Percentiles rank a stretch among this genome's conserved stretches.
These are phyloP conservation scores for Hermaeophaga mercurialis DNA, from an alignment of 2,888 invertebrate species.

Conservation along the genomic window DNA sequence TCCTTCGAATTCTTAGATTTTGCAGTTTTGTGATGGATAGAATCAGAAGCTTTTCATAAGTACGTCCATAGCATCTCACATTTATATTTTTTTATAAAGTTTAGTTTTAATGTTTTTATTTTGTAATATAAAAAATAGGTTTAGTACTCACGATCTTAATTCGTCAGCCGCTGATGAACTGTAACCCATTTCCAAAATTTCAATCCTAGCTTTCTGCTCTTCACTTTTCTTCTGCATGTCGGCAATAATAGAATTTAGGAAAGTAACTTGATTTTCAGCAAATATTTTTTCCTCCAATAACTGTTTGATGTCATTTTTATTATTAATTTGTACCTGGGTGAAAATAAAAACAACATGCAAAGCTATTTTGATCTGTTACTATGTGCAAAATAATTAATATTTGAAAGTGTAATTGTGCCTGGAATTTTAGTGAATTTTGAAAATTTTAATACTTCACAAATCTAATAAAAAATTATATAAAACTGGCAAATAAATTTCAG, in stretches of 20 bases:
- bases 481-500: background rate
- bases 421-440: no score
- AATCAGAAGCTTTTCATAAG: no score
- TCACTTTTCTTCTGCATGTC: slow-evolving; percentile 95
- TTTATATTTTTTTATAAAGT: no score
- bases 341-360: slow-evolving; percentile 26
- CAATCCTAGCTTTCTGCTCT: slow-evolving; percentile 76
- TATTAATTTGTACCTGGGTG: slow-evolving; percentile 36
- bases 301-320: slow-evolving; percentile 48
- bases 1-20: no score
- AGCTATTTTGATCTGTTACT: no score
- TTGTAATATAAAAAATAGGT: no score
- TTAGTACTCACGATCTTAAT: slow-evolving; percentile 57
- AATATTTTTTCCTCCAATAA: slow-evolving; percentile 68
- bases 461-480: no score
- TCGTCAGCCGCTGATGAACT: slow-evolving; percentile 54
- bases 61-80: no score
- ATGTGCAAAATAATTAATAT: slow-evolving; percentile 29
- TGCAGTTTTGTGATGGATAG: no score
- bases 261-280: slow-evolving; percentile 78
- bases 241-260: slow-evolving; percentile 95
- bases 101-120: no score
- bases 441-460: no score
- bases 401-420: no score
- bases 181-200: slow-evolving; percentile 74